Evolutionary conservation across 2,113 vertebrate genomes (phyloP).

Genomic region (Melospiza georgiana): DNA sequence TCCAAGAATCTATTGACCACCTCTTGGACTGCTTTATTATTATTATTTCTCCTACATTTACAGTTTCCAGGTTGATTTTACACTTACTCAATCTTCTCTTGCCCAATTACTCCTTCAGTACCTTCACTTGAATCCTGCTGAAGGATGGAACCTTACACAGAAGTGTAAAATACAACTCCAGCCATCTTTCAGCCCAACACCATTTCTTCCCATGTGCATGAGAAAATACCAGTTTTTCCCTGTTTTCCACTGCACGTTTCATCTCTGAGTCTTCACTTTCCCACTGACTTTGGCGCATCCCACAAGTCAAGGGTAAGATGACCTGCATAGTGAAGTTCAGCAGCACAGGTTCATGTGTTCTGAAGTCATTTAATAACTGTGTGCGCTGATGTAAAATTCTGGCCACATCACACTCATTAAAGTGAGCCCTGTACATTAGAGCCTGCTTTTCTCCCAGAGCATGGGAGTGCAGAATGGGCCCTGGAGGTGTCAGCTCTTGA

Average conservation of each 20-base stretch:
- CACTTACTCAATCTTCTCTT: neutral
- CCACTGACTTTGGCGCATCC: neutral
- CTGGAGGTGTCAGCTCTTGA: fast-evolving
- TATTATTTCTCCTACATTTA: neutral
- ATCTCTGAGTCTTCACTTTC: neutral
- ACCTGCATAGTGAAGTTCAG: neutral
- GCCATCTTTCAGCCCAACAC: neutral
- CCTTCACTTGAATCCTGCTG: neutral
- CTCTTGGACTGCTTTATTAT: neutral
- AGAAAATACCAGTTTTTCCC: neutral
- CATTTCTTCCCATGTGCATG: neutral
- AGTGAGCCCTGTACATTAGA: neutral
- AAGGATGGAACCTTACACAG: neutral
- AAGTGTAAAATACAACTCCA: neutral
- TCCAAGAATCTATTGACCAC: neutral
- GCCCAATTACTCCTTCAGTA: neutral
- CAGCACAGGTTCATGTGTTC: neutral
- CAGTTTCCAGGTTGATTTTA: neutral
- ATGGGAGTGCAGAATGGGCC: fast-evolving
- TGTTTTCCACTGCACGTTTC: neutral
- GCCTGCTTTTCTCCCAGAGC: neutral
- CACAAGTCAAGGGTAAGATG: neutral
- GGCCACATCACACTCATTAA: neutral
- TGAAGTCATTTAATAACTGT: neutral
- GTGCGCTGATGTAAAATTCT: neutral